Evolutionary conservation across 1,140 invertebrate species (phyloP), one percentile per base, ranked within the genome.

Genomic region (Tyrophagus putrescentiae): DNA sequence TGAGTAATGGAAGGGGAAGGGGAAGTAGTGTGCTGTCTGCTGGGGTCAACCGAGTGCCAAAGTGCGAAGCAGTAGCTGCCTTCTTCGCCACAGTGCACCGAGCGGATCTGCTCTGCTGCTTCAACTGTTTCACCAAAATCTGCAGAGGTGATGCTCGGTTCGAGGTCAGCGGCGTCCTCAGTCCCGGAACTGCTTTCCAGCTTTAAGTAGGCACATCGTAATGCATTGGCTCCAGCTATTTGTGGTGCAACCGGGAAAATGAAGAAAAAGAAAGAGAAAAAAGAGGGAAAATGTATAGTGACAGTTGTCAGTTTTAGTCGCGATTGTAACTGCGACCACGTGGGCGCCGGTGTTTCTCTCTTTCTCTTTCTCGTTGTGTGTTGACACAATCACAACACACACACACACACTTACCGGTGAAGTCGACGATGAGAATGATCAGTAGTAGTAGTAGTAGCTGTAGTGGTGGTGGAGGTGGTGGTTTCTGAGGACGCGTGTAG

Each of bases 201-300:
- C 39, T 54, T 54, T n/a, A 27, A 54, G 25, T 54, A 54, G n/a
- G 52, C 25, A 54, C 52, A 54, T 54, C 39, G 13, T 25, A 54
- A 33, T 11, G 52, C 52, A 54, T 54, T 54, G n/a, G 28, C 9
- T 13, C 11, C 25, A 42, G 18, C 52, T 42, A n/a, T n/a, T 42
- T 1, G 25, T 13, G n/a, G 36, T 53, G 50, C 25, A 31, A 42
- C 25, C 18, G 28, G n/a, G 39, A 7, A 27, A 13, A 54, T 54
- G 13, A 52, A 52, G 32, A 27, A 31, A 54, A 9, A 18, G 21
- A 33, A 54, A 54, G 3, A 31, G 25, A 18, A 18, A 54, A 31
- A 54, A 27, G n/a, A 13, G 7, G 11, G 27, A 54, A 54, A 54
- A 33, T 13, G 21, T n/a, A n/a, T n/a, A n/a, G n/a, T n/a, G n/a